These are phyloP conservation scores for Sciurus carolinensis DNA, from an alignment of 2,797 vertebrate genomes.

Conservation along the genomic window DNA sequence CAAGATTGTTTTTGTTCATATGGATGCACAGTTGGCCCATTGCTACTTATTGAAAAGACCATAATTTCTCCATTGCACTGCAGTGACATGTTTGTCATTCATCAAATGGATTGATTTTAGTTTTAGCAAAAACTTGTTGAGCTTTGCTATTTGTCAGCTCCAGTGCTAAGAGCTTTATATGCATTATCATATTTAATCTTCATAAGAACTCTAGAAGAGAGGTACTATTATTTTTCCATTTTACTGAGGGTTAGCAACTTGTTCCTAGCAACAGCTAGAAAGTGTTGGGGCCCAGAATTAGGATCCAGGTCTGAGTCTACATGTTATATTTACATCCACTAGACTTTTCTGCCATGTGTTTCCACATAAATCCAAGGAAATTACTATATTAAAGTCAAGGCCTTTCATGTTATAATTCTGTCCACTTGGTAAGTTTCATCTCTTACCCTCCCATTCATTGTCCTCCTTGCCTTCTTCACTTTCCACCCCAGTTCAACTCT, in stretches of 20 bases:
- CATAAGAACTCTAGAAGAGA: neutral
- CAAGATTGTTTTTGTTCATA: constrained; percentile 43
- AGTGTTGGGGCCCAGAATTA: neutral
- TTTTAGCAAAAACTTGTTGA: constrained; percentile 37
- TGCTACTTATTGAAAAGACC: constrained; percentile 8
- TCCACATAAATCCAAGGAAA: neutral
- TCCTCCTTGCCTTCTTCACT: neutral
- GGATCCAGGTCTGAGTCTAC: neutral
- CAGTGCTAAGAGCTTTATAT: constrained; percentile 42
- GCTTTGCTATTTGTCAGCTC: constrained; percentile 15
- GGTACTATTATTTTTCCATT: constrained; percentile 7
- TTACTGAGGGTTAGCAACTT: constrained; percentile 2
- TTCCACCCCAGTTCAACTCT: neutral
- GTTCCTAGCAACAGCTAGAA: constrained; percentile 34
- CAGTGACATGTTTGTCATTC: constrained; percentile 13
- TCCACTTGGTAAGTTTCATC: neutral
- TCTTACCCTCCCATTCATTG: neutral
- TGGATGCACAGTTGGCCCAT: neutral
- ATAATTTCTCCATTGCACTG: constrained; percentile 1
- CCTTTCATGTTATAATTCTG: neutral
- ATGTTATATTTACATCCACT: neutral
- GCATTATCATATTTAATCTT: constrained; percentile 50
- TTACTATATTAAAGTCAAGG: neutral
- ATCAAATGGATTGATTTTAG: neutral
- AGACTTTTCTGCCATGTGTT: neutral